These are phyloP conservation scores for Norana najaformis DNA, from an alignment of 2,888 invertebrate species.

Conservation along the genomic window DNA sequence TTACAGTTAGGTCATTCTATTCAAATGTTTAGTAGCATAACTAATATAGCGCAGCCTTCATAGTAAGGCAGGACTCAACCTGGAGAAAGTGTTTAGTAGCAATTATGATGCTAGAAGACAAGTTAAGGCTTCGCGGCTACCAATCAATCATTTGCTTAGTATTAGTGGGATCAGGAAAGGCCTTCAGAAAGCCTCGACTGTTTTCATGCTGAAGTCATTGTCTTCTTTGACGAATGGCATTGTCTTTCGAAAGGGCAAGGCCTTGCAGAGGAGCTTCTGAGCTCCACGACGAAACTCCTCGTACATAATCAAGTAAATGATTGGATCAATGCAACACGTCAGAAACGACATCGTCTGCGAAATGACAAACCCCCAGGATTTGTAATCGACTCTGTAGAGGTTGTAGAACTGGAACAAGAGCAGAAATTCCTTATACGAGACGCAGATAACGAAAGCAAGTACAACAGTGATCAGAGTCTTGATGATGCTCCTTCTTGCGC, in stretches of 20 bases:
- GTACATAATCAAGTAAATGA: neutral
- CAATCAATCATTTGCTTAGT: too few relatives aligned
- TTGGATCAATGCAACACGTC: neutral
- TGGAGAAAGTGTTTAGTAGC: too few relatives aligned
- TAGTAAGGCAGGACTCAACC: too few relatives aligned
- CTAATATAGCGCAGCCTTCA: too few relatives aligned
- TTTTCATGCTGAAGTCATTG: neutral
- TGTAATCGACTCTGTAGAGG: neutral
- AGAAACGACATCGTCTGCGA: neutral
- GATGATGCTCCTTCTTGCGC: neutral
- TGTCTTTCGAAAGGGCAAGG: neutral
- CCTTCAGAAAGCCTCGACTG: neutral
- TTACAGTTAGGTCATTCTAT: too few relatives aligned
- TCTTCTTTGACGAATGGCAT: neutral
- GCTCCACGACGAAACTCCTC: neutral
- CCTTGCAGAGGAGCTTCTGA: neutral
- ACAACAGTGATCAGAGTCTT: neutral
- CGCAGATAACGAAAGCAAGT: neutral
- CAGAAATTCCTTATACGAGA: neutral
- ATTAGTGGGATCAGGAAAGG: too few relatives aligned
- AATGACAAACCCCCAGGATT: neutral
- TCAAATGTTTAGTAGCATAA: too few relatives aligned
- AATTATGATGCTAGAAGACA: too few relatives aligned
- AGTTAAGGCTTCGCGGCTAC: too few relatives aligned
- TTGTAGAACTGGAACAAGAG: neutral